phyloP scores from a whole-genome alignment of 2,888 invertebrate genomes.

The Drosophila birchii region DNA sequence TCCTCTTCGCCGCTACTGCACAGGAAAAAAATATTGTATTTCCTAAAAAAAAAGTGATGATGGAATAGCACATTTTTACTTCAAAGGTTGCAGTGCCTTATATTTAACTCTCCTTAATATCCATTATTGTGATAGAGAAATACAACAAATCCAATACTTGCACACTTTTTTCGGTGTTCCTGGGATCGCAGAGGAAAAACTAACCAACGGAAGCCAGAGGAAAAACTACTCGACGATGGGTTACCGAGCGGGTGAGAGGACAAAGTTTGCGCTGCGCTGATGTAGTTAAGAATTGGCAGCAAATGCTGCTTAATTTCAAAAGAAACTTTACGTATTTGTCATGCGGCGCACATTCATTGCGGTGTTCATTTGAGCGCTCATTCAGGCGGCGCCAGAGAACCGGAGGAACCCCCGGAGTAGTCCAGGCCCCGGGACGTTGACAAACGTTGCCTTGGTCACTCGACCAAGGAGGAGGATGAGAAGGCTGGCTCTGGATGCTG shows the following conservation, averaged over 20 bases:
- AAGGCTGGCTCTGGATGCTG: conserved; percentile 1
- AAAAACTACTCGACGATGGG: conserved; percentile 51
- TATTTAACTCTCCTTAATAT: too few species aligned
- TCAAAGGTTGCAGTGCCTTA: too few species aligned
- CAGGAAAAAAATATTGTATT: not conserved
- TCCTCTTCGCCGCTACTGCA: conserved; percentile 25
- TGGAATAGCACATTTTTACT: not conserved
- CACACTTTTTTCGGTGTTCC: conserved; percentile 14
- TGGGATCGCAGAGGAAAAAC: conserved; percentile 44
- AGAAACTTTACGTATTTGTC: conserved; percentile 81
- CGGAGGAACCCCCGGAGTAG: conserved; percentile 6
- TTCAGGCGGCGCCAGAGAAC: conserved; percentile 49
- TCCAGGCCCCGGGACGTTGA: conserved; percentile 32
- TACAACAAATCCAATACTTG: not conserved
- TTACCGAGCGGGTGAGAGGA: conserved; percentile 56
- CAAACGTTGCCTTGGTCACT: conserved; percentile 55
- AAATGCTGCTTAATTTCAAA: conserved; percentile 81
- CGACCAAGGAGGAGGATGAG: conserved; percentile 7
- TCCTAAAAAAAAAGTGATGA: not conserved
- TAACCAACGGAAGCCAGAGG: conserved; percentile 48
- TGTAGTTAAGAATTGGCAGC: conserved; percentile 82
- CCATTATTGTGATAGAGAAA: not conserved
- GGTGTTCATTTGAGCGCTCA: conserved; percentile 79
- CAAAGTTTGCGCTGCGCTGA: conserved; percentile 76
- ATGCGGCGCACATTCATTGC: conserved; percentile 80